These are phyloP conservation scores for Gymnoscopelus braueri DNA, from an alignment of 2,797 vertebrate species.

Conservation along the genomic window DNA sequence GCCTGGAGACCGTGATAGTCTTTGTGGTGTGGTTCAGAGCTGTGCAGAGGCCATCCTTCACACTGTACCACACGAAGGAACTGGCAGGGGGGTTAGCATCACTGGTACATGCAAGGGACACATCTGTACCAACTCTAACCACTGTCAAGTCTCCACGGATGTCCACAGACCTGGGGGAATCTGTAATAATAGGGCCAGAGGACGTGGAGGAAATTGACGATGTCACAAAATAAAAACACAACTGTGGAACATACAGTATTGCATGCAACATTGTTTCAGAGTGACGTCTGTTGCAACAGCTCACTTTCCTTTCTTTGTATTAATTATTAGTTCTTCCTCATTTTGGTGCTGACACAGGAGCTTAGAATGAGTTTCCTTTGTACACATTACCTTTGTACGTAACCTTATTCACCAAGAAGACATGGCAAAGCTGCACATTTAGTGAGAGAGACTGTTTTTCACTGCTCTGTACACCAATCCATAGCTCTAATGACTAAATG, in stretches of 20 bases:
- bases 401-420: too few relatives aligned
- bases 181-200: slow-evolving; percentile 4
- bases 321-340: not conserved
- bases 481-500: not conserved
- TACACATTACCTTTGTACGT: too few relatives aligned
- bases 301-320: not conserved
- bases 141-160: slow-evolving; percentile 2
- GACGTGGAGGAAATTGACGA: not conserved
- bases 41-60: not conserved
- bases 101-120: slow-evolving; percentile 19
- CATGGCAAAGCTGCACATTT: not conserved
- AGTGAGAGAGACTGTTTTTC: not conserved
- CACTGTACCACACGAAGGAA: slow-evolving; percentile 18
- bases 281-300: not conserved
- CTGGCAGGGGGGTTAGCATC: slow-evolving; percentile 19
- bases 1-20: not conserved
- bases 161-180: slow-evolving; percentile 19
- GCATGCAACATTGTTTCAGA: not conserved
- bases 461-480: not conserved
- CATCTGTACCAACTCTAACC: slow-evolving; percentile 6
- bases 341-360: not conserved
- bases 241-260: not conserved
- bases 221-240: not conserved
- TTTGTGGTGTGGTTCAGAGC: not conserved
- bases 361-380: too few relatives aligned